Evolutionary conservation across 1,140 invertebrate species (phyloP), one percentile per base, ranked within the genome.

Genomic region (Andricus grossulariae): DNA sequence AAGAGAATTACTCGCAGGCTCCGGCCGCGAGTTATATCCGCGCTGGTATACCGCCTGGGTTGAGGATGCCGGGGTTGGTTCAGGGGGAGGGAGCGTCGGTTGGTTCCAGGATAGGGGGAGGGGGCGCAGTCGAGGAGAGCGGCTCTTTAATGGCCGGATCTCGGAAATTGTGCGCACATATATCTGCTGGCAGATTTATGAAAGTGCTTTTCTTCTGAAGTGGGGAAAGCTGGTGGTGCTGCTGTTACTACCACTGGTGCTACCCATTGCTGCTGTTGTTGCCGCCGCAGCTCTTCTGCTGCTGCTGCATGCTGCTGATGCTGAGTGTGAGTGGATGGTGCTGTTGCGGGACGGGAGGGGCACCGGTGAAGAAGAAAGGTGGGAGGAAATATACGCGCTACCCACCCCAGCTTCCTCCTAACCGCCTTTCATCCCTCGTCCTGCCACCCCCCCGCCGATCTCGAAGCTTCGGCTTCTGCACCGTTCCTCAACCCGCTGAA

Each of bases 101-200:
- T 57, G 77, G 79, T 80, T 78, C 80, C 73, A 82, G 78, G 83
- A 79, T 80, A 83, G 71, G 74, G 55, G 60, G 78, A 51, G 75
- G 82, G 73, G 86, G 84, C 75, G 87, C 83, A 85, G 84, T 84
- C 85, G 84, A 87, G 87, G 86, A 85, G 84, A 87, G 88, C 87
- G 85, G 89, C 89, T 92, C 93, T 93, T 95, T 95, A 95, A 95
- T 95, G 94, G 95, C 94, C 94, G 94, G 94, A 95, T 95, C 95
- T 95, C 94, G 94, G 95, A 95, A 95, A 95, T 95, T 95, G 94
- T 95, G 94, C 94, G 94, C 94, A 95, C 94, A 95, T 95, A 95
- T 95, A 95, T 95, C 94, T 95, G 93, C 93, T 92, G 92, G 94
- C 94, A 95, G 95, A 95, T 95, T 95, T 95, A 95, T 95, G 95